Evolutionary conservation across 2,888 invertebrate species (phyloP), one percentile per base, ranked within the genome.

Genomic region (Epirrhoe tristata): DNA sequence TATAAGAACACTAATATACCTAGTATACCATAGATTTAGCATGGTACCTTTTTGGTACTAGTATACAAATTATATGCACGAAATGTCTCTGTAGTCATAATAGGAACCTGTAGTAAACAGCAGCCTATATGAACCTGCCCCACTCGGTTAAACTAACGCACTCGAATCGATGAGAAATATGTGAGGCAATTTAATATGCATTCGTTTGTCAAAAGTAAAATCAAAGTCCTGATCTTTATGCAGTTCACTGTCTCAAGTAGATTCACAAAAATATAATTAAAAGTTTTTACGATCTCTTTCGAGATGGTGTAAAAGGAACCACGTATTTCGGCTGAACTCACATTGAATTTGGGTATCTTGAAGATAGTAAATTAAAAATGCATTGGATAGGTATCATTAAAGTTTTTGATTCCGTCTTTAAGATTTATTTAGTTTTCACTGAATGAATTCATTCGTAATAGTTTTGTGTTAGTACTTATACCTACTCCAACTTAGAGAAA

Each of bases 201-300:
- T n/a, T n/a, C n/a, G n/a, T n/a, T n/a, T n/a, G n/a, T n/a, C n/a
- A n/a, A n/a, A n/a, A n/a, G n/a, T 24, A 24, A 24, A 24, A 2
- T 24, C n/a, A n/a, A 24, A 24, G 24, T 24, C 3, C 24, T 12
- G 39, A 43, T 12, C 10, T 43, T 12, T 43, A 12, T 43, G 39
- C 12, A 2, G 12, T 43, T 43, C 5, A 43, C 48, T 48, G 16
- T 16, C 14, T 16, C 48, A 43, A 43, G 63, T 50, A 52, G 60
- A 54, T 88, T 88, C 87, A 80, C 83, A 67, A 80, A 79, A 79
- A 89, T 91, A 93, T 91, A 91, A 93, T 91, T 91, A 91, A 92
- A 91, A 93, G 87, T 90, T 91, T 91, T 93, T 91, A 92, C 87
- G 88, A 87, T 82, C 84, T 67, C 82, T 77, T 81, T 81, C 80